Evolutionary conservation across 2,113 vertebrate genomes (phyloP), one percentile per base, ranked within the genome.

Genomic region (Burhinus oedicnemus): DNA sequence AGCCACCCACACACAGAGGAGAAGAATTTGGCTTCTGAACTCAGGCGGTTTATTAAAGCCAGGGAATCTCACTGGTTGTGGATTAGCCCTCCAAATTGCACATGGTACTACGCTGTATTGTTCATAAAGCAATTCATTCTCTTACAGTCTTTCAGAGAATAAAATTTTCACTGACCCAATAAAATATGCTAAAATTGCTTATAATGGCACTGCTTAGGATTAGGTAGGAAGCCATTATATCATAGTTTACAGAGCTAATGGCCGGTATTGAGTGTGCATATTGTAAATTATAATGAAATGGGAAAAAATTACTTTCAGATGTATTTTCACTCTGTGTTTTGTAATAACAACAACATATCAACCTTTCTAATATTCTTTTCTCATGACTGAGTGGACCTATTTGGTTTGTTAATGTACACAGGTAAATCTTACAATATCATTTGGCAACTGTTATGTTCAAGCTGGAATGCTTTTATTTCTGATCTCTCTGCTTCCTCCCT

Each of bases 281-380:
- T 95, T 97, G 85, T 96, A 96, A 97, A 97, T 64, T 85, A 66
- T 89, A 96, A 96, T 96, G 81, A 96, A 97, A 97, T 85, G 54
- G 40, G 68, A 61, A 97, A 86, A 95, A 97, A 97, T 87, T 88
- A 93, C 84, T 97, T 97, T 96, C 77, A 82, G 77, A 96, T 95
- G n/a, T 92, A 89, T 97, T 97, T 97, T 94, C 68, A 58, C 51
- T 65, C 72, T 83, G 71, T 93, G 58, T 84, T 96, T 90, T 95
- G 42, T 89, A 95, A 89, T 80, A 95, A 88, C 54, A 62, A 78
- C 87, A 95, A 95, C 90, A 30, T 90, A 97, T 96, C 84, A 97
- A 91, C 40, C 57, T 90, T 94, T 34, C 72, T 84, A 95, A 93
- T 95, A 78, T 89, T 95, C 49, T 86, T 70, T 82, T 74, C 44